phyloP scores from a whole-genome alignment of 2,113 vertebrate genomes.

The Brienomyrus brachyistius region DNA sequence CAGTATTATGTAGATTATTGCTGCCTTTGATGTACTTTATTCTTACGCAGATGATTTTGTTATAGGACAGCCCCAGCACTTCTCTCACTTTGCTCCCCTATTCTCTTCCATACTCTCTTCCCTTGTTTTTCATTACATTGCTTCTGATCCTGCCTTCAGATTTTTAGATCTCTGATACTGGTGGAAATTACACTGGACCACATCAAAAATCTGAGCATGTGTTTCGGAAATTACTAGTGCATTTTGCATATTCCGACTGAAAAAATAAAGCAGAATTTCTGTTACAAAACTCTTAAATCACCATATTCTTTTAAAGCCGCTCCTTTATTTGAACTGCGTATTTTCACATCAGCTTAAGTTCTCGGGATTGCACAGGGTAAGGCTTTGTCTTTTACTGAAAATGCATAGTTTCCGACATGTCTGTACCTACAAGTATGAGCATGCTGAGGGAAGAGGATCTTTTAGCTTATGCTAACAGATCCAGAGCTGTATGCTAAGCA shows the following conservation, averaged over 20 bases:
- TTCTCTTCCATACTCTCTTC: not conserved
- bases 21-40: not conserved
- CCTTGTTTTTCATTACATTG: not conserved
- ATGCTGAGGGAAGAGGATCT: not conserved
- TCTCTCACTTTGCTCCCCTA: not conserved
- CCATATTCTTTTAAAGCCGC: not conserved
- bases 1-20: not conserved
- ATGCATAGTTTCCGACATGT: not conserved
- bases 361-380: not conserved
- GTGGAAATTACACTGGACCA: not conserved
- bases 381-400: not conserved
- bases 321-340: not conserved
- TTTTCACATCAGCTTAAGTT: not conserved
- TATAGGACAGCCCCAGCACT: not conserved
- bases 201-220: not conserved
- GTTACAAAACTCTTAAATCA: not conserved
- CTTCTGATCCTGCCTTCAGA: not conserved
- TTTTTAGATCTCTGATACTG: not conserved
- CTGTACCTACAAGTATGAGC: not conserved
- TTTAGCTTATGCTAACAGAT: not conserved
- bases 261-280: not conserved
- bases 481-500: not conserved
- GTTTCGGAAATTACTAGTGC: not conserved
- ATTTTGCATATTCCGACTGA: not conserved
- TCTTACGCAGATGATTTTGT: not conserved